phyloP scores from a whole-genome alignment of 2,113 vertebrate genomes.

The Agapornis roseicollis region DNA sequence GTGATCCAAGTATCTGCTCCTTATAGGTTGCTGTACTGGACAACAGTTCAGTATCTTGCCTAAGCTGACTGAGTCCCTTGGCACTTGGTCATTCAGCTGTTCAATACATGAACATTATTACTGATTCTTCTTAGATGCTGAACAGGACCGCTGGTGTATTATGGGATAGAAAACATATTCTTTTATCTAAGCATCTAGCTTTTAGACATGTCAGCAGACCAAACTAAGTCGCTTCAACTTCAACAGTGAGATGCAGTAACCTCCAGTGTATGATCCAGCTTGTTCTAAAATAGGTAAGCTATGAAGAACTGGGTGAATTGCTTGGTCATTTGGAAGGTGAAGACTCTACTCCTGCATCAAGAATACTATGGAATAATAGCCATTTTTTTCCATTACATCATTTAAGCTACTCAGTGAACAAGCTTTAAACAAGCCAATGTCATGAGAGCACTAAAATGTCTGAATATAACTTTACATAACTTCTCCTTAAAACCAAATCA shows the following conservation, averaged over 20 bases:
- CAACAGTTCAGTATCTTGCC: background rate
- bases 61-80: background rate
- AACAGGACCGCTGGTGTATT: background rate
- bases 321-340: background rate
- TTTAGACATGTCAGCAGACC: background rate
- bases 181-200: background rate
- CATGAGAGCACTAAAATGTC: background rate
- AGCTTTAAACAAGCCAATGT: background rate
- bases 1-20: background rate
- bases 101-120: background rate
- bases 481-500: background rate
- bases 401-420: background rate
- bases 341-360: background rate
- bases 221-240: background rate
- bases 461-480: background rate
- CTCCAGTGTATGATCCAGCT: background rate
- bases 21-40: background rate
- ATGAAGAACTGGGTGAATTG: background rate
- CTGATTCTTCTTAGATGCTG: background rate
- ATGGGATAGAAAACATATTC: background rate
- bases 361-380: background rate
- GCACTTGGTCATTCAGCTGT: background rate
- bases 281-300: background rate
- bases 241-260: background rate
- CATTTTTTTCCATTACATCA: background rate